Conservation (phyloP, 2,113 vertebrate species). For the Todiramphus saurophagus region DNA sequence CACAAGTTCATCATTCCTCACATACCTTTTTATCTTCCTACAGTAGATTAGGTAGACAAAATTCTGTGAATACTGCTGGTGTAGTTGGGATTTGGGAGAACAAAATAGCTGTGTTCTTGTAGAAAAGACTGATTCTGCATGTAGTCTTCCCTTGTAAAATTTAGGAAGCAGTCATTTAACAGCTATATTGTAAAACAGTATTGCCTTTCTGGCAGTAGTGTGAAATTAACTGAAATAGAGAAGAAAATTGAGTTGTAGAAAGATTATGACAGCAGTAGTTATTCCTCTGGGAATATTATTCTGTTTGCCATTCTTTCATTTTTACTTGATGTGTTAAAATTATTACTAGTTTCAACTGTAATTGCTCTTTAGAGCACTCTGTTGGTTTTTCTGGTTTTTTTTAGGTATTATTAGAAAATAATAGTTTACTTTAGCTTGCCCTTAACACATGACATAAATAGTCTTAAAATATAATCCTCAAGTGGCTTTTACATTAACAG, state of each 20-base stretch:
- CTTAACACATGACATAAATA: neutral
- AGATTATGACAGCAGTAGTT: neutral
- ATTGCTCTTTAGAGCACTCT: neutral
- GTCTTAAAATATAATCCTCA: neutral
- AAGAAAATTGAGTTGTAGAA: constrained; percentile 1
- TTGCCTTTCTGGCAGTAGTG: neutral
- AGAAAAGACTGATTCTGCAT: neutral
- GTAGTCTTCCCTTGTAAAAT: neutral
- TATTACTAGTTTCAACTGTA: constrained; percentile 24
- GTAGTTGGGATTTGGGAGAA: neutral
- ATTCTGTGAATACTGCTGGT: neutral
- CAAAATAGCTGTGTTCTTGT: neutral
- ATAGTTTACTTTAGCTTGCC: neutral
- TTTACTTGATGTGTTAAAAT: constrained; percentile 10
- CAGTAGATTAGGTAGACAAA: neutral
- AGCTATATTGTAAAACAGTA: neutral
- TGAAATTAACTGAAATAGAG: neutral
- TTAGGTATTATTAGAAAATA: neutral
- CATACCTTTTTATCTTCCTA: neutral
- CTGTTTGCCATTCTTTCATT: constrained; percentile 17
- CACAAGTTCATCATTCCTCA: neutral
- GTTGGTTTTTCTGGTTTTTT: neutral
- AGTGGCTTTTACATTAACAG: neutral
- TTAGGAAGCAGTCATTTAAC: neutral
- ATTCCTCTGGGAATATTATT: neutral